Base-by-base conservation (phyloP, 2,888 invertebrate genomes). In the Pandemis cinnamomeana region DNA sequence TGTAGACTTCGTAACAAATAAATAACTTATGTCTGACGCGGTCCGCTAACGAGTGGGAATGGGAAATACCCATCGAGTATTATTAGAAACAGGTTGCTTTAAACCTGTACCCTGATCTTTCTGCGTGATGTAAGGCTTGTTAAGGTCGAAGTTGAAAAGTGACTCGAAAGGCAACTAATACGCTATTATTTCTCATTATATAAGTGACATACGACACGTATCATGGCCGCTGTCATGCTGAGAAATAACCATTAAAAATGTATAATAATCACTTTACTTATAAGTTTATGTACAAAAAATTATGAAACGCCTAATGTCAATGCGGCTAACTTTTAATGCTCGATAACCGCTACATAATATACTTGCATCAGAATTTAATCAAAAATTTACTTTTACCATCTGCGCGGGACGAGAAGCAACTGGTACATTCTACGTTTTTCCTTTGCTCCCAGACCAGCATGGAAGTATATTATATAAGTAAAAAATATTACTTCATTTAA, bases 141-240 rank as follows among this genome's bases (percentile, higher is more conserved):
- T 86, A 83, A 86, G 88, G 86, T 88, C 82, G 81, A 75, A 88
- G 88, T 87, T 86, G 83, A 86, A 66, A 71, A 46, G 61, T 36
- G 44, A 51, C 44, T 8, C 10, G 53, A 8, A 55, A 41, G 48
- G 53, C 20, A 53, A 64, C 58, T 7, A 58, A n/a, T 66, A 46
- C 46, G 27, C 20, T n/a, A 15, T 69, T 41, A 53, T 42, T 53
- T 53, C 63, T 63, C n/a, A 27, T 67, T 73, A 64, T 69, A 27
- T 64, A 73, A 72, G 48, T 73, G 68, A 58, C 63, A 64, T 69
- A 42, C 41, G 36, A 48, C 13, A 10, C 15, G 15, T 7, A 11
- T 51, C 2, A 36, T 15, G 60, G 13, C 36, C 42, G 5, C n/a
- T n/a, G n/a, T 46, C 41, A 55, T n/a, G 36, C 13, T 68, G 58